Conservation (phyloP, 2,797 vertebrate species). For the Rhodeus uyekii region DNA sequence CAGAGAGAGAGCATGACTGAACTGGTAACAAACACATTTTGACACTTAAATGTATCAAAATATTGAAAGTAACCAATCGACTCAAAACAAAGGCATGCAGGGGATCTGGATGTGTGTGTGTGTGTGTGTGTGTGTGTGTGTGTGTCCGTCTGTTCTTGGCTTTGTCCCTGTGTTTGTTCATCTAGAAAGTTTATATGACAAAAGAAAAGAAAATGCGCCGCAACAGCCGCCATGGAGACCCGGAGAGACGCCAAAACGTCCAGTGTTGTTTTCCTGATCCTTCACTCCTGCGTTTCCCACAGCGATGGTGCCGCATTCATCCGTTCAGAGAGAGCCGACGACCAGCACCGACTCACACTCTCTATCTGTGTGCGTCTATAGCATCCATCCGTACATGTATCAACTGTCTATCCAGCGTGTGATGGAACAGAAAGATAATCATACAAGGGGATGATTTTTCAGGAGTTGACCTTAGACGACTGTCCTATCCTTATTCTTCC, state of each 20-base stretch:
- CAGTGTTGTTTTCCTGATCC: slow-evolving; percentile 18
- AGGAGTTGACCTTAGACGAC: no score
- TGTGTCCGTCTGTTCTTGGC: background rate
- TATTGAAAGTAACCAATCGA: background rate
- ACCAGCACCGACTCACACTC: background rate
- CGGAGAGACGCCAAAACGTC: slow-evolving; percentile 63
- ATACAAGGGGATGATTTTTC: no score
- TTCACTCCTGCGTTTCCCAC: slow-evolving; percentile 55
- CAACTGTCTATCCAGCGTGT: no score
- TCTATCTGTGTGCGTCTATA: background rate
- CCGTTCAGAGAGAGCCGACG: slow-evolving; percentile 51
- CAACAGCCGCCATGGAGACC: slow-evolving; percentile 68
- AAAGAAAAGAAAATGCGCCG: slow-evolving; percentile 52
- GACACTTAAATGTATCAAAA: no score
- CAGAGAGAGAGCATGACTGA: slow-evolving; percentile 7
- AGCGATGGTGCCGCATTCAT: slow-evolving; percentile 47
- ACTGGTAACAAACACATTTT: background rate
- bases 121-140: background rate
- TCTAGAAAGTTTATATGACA: slow-evolving; percentile 30
- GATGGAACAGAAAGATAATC: no score
- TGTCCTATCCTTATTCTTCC: no score
- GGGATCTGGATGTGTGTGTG: no score
- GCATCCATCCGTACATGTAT: no score
- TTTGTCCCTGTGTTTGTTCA: slow-evolving; percentile 18
- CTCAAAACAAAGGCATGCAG: no score